Conservation (phyloP, 1,140 invertebrate genomes). For the Lepidostoma basale region DNA sequence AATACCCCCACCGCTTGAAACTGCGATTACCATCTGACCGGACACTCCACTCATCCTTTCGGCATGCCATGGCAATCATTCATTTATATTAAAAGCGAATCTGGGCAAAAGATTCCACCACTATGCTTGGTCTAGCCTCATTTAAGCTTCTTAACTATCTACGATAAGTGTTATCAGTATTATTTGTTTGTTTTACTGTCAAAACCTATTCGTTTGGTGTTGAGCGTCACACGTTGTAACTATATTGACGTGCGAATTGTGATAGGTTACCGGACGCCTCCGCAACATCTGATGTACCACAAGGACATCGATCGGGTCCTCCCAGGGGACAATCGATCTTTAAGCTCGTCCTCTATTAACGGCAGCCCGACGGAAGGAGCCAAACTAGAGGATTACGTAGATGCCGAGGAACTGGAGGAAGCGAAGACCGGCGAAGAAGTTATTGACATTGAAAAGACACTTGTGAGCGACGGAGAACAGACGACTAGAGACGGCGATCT, state of each 20-base stretch:
- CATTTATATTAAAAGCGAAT: too few relatives aligned
- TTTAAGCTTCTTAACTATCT: too few relatives aligned
- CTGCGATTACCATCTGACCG: conserved; percentile 41
- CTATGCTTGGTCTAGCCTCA: too few relatives aligned
- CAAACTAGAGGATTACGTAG: not conserved
- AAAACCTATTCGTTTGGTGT: too few relatives aligned
- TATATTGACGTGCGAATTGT: conserved; percentile 6
- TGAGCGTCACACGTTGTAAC: too few relatives aligned
- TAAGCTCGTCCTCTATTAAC: not conserved
- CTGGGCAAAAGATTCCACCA: too few relatives aligned
- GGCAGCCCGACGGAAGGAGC: not conserved
- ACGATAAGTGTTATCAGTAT: too few relatives aligned
- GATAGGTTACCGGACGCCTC: conserved; percentile 25
- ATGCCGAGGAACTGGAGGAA: not conserved
- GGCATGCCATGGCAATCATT: too few relatives aligned
- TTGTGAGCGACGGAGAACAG: not conserved
- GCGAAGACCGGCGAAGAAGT: not conserved
- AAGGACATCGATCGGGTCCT: not conserved
- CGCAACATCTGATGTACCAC: not conserved
- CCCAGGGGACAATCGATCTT: conserved; percentile 1
- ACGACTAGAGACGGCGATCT: conserved; percentile 21
- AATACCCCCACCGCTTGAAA: conserved; percentile 40
- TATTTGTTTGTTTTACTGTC: too few relatives aligned
- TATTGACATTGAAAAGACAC: conserved; percentile 28
- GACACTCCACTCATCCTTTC: conserved; percentile 5